phyloP scores from a whole-genome alignment of 2,888 invertebrate genomes.

The Byasa hedistus region DNA sequence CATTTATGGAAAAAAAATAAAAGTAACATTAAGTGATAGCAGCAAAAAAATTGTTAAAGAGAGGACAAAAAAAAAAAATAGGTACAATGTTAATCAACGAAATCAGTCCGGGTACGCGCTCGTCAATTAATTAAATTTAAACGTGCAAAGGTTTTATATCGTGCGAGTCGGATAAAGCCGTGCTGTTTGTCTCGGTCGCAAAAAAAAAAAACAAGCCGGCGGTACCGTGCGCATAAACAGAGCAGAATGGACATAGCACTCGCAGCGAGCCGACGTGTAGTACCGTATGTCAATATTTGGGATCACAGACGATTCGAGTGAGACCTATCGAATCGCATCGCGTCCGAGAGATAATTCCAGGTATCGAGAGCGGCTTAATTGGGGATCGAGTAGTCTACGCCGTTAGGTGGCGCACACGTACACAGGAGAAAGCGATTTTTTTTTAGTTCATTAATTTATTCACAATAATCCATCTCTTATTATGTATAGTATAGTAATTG shows the following conservation, averaged over 20 bases:
- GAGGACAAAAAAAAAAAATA: conserved; percentile 2
- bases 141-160: conserved; percentile 14
- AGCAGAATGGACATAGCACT: background rate
- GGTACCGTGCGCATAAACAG: conserved; percentile 8
- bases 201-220: conserved; percentile 18
- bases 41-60: background rate
- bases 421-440: background rate
- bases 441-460: background rate
- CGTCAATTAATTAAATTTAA: conserved; percentile 19
- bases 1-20: too few relatives aligned
- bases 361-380: conserved; percentile 66
- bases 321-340: conserved; percentile 44
- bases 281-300: conserved; percentile 64
- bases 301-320: conserved; percentile 49
- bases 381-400: conserved; percentile 53
- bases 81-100: conserved; percentile 17
- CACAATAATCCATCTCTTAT: too few relatives aligned
- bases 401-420: conserved; percentile 30
- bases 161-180: conserved; percentile 16
- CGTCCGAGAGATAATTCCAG: conserved; percentile 52
- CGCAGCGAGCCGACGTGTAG: conserved; percentile 28
- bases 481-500: too few relatives aligned
- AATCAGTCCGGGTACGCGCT: conserved; percentile 16
- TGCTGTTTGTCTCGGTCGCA: conserved; percentile 22
- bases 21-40: too few relatives aligned